A percentile compares a stretch with the other conserved stretches of the same genome.
These are phyloP conservation scores for Andrena dorsata DNA, from an alignment of 2,888 invertebrate species.

Conservation along the genomic window DNA sequence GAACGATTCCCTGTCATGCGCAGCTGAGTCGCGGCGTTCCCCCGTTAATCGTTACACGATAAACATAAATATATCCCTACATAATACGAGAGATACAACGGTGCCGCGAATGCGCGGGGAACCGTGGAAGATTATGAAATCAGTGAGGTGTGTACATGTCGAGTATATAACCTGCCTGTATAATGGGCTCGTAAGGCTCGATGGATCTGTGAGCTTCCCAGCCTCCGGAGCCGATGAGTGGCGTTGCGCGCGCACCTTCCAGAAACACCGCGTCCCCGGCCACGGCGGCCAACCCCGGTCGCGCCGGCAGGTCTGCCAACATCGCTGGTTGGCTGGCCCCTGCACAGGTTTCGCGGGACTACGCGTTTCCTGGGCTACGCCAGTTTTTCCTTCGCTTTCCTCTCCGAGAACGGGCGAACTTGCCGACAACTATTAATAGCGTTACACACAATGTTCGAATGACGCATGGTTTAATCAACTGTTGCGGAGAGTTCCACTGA, in stretches of 20 bases:
- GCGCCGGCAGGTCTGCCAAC: not conserved
- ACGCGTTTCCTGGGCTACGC: conserved; percentile 11
- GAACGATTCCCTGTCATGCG: conserved; percentile 29
- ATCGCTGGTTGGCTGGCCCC: not conserved
- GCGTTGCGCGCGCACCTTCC: conserved; percentile 52
- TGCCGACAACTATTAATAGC: conserved; percentile 34
- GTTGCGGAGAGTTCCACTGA: not conserved
- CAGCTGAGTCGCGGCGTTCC: conserved; percentile 7
- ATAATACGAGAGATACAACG: conserved; percentile 12
- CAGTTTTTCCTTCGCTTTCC: conserved; percentile 16
- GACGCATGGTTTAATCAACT: conserved; percentile 21
- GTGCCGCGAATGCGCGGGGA: conserved; percentile 3
- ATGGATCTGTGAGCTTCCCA: conserved; percentile 64
- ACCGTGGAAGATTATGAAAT: conserved; percentile 41
- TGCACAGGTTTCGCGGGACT: not conserved
- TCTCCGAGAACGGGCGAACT: not conserved
- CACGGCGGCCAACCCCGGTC: conserved; percentile 33
- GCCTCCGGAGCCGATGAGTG: conserved; percentile 51
- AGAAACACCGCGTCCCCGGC: conserved; percentile 33
- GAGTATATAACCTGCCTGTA: conserved; percentile 36
- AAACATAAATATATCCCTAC: conserved; percentile 40
- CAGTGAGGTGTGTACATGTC: conserved; percentile 51
- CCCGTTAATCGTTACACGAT: conserved; percentile 44
- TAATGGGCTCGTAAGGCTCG: conserved; percentile 63
- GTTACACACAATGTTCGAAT: conserved; percentile 1